Evolutionary conservation across 2,113 vertebrate species (phyloP).

Genomic region (Datnioides undecimradiatus): DNA sequence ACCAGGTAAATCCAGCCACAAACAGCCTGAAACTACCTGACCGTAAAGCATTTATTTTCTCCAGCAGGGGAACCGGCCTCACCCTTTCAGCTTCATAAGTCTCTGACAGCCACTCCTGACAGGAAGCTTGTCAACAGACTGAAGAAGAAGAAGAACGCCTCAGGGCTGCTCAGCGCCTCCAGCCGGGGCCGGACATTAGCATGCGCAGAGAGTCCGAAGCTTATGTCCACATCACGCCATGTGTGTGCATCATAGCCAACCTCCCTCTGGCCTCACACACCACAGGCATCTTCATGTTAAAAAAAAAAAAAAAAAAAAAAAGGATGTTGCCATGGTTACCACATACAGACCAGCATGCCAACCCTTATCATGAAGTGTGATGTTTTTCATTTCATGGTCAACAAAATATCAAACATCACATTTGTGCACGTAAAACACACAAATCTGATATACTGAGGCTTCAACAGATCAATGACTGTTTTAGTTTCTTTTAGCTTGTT

Average conservation of each 20-base stretch:
- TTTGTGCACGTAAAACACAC: not conserved
- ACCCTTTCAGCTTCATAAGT: constrained; percentile 16
- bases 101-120: constrained; percentile 14
- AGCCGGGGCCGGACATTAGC: constrained; percentile 34
- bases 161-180: constrained; percentile 8
- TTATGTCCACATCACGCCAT: constrained; percentile 24
- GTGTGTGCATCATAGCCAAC: constrained; percentile 23
- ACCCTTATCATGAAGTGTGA: constrained; percentile 1
- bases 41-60: constrained; percentile 41
- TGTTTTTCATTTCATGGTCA: not conserved
- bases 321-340: constrained; percentile 54
- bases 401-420: too few relatives aligned
- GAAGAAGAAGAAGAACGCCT: not conserved
- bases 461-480: not conserved
- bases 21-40: constrained; percentile 39
- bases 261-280: constrained; percentile 14
- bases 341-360: constrained; percentile 1
- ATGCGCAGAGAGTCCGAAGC: not conserved
- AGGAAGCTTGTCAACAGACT: constrained; percentile 26
- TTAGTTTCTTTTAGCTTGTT: not conserved
- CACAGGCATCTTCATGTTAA: not conserved
- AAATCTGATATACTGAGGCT: too few relatives aligned
- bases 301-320: too few relatives aligned
- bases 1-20: constrained; percentile 44
- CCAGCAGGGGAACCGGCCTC: not conserved